Evolutionary conservation across 2,113 vertebrate genomes (phyloP).

Genomic region (Syngnathus floridae): DNA sequence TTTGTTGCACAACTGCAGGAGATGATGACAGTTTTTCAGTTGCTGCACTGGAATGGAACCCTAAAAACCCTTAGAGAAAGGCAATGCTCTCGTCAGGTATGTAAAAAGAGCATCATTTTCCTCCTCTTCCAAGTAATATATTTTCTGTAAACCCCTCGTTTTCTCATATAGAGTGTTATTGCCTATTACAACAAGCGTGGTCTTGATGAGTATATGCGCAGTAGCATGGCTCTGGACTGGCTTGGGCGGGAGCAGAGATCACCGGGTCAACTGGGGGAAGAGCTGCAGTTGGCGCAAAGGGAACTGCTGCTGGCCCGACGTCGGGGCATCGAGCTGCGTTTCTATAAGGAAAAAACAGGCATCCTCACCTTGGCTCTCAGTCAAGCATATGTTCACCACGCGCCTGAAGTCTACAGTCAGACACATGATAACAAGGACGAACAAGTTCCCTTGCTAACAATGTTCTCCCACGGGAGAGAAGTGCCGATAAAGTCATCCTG

Average conservation of each 20-base stretch:
- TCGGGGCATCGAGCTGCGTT: conserved; percentile 58
- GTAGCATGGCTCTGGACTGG: conserved; percentile 69
- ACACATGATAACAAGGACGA: conserved; percentile 29
- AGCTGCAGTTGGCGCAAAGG: conserved; percentile 57
- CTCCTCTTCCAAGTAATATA: not conserved
- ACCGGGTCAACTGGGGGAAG: conserved; percentile 44
- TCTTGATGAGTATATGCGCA: conserved; percentile 59
- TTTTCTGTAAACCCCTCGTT: conserved; percentile 2
- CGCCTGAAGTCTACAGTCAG: conserved; percentile 27
- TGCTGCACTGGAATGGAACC: conserved; percentile 84
- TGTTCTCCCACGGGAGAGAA: conserved; percentile 29
- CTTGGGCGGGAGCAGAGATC: conserved; percentile 54
- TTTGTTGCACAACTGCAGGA: conserved; percentile 61
- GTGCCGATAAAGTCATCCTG: conserved; percentile 16
- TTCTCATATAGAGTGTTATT: conserved; percentile 58
- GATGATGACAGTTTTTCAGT: conserved; percentile 83
- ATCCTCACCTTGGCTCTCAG: conserved; percentile 63
- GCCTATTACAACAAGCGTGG: conserved; percentile 55
- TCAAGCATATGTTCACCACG: conserved; percentile 49
- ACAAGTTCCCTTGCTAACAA: conserved; percentile 42
- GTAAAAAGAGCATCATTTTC: not conserved
- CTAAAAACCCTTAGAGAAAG: conserved; percentile 78
- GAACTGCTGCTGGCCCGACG: conserved; percentile 53
- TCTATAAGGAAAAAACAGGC: conserved; percentile 65
- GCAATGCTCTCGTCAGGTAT: conserved; percentile 79